Base-by-base conservation (phyloP, 2,888 invertebrate species). In the Gastracanthus pulcherrimus region DNA sequence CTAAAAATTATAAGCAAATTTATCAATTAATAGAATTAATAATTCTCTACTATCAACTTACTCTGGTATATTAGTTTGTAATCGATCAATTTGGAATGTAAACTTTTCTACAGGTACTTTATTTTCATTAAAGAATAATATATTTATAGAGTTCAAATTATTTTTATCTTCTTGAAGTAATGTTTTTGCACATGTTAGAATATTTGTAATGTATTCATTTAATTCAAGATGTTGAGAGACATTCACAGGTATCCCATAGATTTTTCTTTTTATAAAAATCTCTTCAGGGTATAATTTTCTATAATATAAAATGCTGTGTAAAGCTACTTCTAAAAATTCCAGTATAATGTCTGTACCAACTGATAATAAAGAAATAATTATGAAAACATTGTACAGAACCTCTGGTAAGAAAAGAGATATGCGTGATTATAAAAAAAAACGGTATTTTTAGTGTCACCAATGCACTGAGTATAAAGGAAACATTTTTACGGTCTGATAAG, bases 321-420 rank as follows among this genome's bases (percentile, higher is more conserved):
- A 93, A 0, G 94, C 93, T 31, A 95, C 93, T 87, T 94, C 94
- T 34, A 96, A 89, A 89, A 95, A 95, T 91, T 95, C 95, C 76
- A 94, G 86, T n/a, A 94, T 90, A 72, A 95, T 91, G 86, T 95
- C 94, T 38, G 92, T 85, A 76, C 92, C 92, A 88, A 93, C 94
- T 90, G 86, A 4, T 38, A 31, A 58, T 41, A 88, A 89, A 85
- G 67, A 76, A 81, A 81, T 70, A 64, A 48, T 72, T 82, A 45
- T 26, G 9, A 11, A 26, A 51, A 23, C 41, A 41, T n/a, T n/a
- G n/a, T n/a, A n/a, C n/a, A n/a, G n/a, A n/a, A n/a, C n/a, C n/a
- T n/a, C n/a, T n/a, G n/a, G n/a, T n/a, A n/a, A n/a, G n/a, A n/a
- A n/a, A n/a, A n/a, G n/a, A n/a, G n/a, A n/a, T n/a, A n/a, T n/a